Evolutionary conservation across 2,797 vertebrate genomes (phyloP).

Genomic region (Mallotus villosus): DNA sequence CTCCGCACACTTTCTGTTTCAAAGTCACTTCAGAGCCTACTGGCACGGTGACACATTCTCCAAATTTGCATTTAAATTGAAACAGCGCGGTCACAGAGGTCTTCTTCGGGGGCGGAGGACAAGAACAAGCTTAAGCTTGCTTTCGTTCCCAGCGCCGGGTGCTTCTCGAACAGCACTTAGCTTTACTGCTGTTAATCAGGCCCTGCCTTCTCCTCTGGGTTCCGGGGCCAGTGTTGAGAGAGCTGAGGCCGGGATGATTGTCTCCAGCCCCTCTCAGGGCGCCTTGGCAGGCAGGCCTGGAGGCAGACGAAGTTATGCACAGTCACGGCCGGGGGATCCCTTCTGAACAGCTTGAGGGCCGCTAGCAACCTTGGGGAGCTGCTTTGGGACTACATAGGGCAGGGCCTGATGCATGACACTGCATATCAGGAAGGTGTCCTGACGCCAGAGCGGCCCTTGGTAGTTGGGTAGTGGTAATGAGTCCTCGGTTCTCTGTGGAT

Average conservation of each 20-base stretch:
- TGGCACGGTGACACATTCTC: conserved; percentile 34
- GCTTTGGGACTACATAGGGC: neutral
- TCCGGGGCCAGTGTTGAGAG: neutral
- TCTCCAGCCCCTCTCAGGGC: conserved; percentile 18
- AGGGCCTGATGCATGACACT: too few relatives aligned
- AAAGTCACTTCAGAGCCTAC: conserved; percentile 43
- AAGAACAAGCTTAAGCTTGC: conserved; percentile 38
- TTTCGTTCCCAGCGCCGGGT: conserved; percentile 43
- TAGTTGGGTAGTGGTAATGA: too few relatives aligned
- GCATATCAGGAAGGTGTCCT: too few relatives aligned
- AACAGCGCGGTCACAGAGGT: conserved; percentile 41
- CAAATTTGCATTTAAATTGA: conserved; percentile 74
- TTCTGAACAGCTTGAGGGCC: neutral
- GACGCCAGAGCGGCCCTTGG: too few relatives aligned
- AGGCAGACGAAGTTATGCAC: conserved; percentile 9
- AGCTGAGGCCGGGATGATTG: neutral
- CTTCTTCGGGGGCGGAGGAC: conserved; percentile 29
- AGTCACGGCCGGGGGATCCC: conserved; percentile 7
- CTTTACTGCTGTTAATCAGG: conserved; percentile 54
- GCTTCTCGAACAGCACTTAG: conserved; percentile 35
- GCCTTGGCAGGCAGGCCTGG: conserved; percentile 21
- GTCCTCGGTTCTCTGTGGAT: too few relatives aligned
- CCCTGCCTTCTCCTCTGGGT: conserved; percentile 28
- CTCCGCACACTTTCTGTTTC: conserved; percentile 38
- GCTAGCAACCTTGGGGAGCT: neutral